A percentile compares a stretch with the other conserved stretches of the same genome.
Conservation (phyloP, 1,140 invertebrate genomes). For the Steinernema feltiae region DNA sequence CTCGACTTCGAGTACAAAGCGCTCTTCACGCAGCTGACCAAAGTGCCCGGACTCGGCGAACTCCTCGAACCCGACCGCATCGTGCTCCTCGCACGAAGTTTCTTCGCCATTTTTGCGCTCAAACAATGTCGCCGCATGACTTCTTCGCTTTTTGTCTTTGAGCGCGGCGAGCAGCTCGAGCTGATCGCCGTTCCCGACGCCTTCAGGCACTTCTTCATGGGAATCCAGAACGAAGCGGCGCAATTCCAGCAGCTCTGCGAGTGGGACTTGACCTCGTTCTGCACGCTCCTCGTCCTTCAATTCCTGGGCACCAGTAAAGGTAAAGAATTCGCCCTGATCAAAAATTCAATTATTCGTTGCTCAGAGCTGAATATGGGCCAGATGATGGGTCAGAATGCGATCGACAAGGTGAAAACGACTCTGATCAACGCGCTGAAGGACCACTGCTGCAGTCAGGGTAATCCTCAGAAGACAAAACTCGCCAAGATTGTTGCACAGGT, state of each 20-base stretch:
- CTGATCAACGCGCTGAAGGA: slow-evolving; percentile 56
- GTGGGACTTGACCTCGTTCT: slow-evolving; percentile 47
- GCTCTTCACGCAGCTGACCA: slow-evolving; percentile 38
- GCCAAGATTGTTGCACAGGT: slow-evolving; percentile 53
- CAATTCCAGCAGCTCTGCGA: slow-evolving; percentile 43
- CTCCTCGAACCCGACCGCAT: slow-evolving; percentile 36
- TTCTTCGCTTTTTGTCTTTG: slow-evolving; percentile 40
- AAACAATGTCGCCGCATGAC: slow-evolving; percentile 40
- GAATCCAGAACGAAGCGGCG: slow-evolving; percentile 27
- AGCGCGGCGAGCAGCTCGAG: slow-evolving; percentile 37
- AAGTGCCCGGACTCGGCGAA: slow-evolving; percentile 49
- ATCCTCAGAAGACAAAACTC: slow-evolving; percentile 40
- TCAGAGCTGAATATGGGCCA: slow-evolving; percentile 38
- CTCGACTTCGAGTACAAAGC: slow-evolving; percentile 43
- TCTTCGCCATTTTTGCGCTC: slow-evolving; percentile 53
- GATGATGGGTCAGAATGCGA: slow-evolving; percentile 30
- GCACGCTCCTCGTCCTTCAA: slow-evolving; percentile 50
- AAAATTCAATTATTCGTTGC: slow-evolving; percentile 21
- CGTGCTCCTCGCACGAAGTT: slow-evolving; percentile 43
- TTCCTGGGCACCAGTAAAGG: slow-evolving; percentile 41
- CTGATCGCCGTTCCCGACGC: slow-evolving; percentile 35
- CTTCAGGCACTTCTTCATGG: slow-evolving; percentile 43
- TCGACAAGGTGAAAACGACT: slow-evolving; percentile 52
- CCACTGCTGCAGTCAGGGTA: slow-evolving; percentile 46
- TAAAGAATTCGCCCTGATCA: slow-evolving; percentile 16